Percentiles rank a stretch among this genome's conserved stretches.
phyloP scores from a whole-genome alignment of 1,140 invertebrate species.

The Lethocerus indicus region DNA sequence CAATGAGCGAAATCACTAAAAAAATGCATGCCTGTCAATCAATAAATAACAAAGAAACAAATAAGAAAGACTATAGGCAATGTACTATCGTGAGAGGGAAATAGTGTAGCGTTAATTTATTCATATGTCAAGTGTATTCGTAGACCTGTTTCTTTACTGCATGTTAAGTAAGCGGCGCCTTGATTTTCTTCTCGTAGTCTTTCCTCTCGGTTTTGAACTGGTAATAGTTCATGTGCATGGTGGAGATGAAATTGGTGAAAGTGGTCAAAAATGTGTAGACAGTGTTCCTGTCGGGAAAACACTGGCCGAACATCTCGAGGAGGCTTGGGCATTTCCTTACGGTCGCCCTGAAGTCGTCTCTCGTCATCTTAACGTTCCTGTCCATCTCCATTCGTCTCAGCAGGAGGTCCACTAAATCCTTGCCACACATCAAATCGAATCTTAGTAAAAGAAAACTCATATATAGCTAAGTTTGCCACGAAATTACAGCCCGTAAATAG shows the following conservation, averaged over 20 bases:
- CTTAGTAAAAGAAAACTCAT: not conserved
- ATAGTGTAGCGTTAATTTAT: too few relatives aligned
- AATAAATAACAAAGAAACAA: too few relatives aligned
- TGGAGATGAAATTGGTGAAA: conserved; percentile 3
- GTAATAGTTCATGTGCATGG: not conserved
- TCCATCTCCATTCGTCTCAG: conserved; percentile 8
- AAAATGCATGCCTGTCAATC: too few relatives aligned
- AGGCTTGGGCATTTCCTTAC: conserved; percentile 3
- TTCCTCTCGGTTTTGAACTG: not conserved
- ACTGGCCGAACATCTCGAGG: conserved; percentile 4
- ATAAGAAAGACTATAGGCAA: too few relatives aligned
- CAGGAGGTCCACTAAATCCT: conserved; percentile 8
- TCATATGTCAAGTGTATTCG: too few relatives aligned
- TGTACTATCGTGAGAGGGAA: too few relatives aligned
- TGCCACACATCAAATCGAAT: too few relatives aligned
- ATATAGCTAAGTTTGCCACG: not conserved
- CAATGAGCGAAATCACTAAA: too few relatives aligned
- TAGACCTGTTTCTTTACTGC: too few relatives aligned
- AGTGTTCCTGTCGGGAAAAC: conserved; percentile 2
- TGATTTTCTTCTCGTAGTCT: not conserved
- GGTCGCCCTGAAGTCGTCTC: not conserved
- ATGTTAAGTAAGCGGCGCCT: too few relatives aligned
- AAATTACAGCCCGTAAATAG: too few relatives aligned
- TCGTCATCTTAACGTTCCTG: conserved; percentile 6
- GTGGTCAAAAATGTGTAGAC: conserved; percentile 5